Evolutionary conservation across 1,140 invertebrate genomes (phyloP), one percentile per base, ranked within the genome.

Genomic region (Asbolus verrucosus): DNA sequence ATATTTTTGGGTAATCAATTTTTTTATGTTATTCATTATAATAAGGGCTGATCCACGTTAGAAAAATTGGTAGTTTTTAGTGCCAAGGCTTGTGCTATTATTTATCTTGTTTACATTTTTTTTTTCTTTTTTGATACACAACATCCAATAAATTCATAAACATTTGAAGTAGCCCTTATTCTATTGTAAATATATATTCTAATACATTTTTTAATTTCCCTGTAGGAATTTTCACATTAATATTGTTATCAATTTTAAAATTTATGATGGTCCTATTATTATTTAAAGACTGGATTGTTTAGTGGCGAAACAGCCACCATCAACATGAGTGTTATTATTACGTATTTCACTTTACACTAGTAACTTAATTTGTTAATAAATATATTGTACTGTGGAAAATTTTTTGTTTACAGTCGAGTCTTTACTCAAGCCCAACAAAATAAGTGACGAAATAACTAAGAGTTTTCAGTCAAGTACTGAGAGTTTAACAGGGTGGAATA

Each of bases 221-320:
- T 54, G 46, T 54, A 54, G 46, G 46, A 54, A 13, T 54, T 54
- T 27, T 54, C 46, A 54, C 21, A 54, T 54, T 54, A 54, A 46
- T 54, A 54, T 54, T 54, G 46, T 54, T 54, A 54, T 54, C 19
- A 27, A 30, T 54, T 54, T 54, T 54, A 27, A 54, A 31, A 24
- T 54, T 54, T 54, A 54, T 30, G 46, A 31, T 50, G 46, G 46
- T 54, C 46, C 46, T 54, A 54, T 50, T 54, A 54, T 62, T 38
- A 62, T 41, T 63, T 63, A 39, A 63, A 63, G 61, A 63, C 61
- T 63, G 61, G 61, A 63, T 39, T 63, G 61, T 63, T 62, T 41
- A 3, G 30, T 62, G 46, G 27, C 46, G 1, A 11, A 6, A 8
- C 24, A 19, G 46, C 27, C 46, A 27, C 21, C 21, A 1, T 27